phyloP scores from a whole-genome alignment of 53 echinoderm and acorn worm genomes.

The Arbacia lixula region DNA sequence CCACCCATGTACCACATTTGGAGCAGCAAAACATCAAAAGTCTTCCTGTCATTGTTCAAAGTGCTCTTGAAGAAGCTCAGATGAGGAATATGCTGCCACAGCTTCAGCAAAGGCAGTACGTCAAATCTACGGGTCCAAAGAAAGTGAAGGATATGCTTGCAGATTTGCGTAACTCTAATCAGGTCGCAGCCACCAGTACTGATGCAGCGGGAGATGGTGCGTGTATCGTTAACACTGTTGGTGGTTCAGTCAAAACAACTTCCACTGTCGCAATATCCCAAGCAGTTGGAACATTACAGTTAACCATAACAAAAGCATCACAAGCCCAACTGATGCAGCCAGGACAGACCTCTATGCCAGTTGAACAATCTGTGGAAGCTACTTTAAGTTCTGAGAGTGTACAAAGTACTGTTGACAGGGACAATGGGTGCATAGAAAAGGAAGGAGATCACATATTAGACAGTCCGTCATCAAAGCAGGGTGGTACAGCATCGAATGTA shows the following conservation, averaged over 20 bases:
- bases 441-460: too few species aligned
- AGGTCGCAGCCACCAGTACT: constrained; percentile 3
- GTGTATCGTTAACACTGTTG: neutral
- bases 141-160: constrained; percentile 97
- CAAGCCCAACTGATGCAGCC: neutral
- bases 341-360: constrained; percentile 1
- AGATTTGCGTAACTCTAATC: constrained; percentile 48
- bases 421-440: too few species aligned
- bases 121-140: constrained; percentile 62
- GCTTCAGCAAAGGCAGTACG: constrained; percentile 59
- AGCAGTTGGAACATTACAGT: neutral
- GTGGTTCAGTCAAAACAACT: neutral
- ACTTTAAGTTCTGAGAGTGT: too few species aligned
- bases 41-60: constrained; percentile 61
- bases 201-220: constrained; percentile 12
- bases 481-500: too few species aligned
- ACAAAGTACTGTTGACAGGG: too few species aligned
- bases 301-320: neutral
- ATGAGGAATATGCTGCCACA: constrained; percentile 68
- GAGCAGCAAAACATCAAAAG: constrained; percentile 53
- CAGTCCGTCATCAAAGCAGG: too few species aligned
- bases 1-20: constrained; percentile 16
- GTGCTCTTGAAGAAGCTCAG: constrained; percentile 58
- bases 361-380: too few species aligned
- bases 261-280: constrained; percentile 10